phyloP scores from a whole-genome alignment of 2,113 vertebrate genomes.

The Apeltes quadracus region DNA sequence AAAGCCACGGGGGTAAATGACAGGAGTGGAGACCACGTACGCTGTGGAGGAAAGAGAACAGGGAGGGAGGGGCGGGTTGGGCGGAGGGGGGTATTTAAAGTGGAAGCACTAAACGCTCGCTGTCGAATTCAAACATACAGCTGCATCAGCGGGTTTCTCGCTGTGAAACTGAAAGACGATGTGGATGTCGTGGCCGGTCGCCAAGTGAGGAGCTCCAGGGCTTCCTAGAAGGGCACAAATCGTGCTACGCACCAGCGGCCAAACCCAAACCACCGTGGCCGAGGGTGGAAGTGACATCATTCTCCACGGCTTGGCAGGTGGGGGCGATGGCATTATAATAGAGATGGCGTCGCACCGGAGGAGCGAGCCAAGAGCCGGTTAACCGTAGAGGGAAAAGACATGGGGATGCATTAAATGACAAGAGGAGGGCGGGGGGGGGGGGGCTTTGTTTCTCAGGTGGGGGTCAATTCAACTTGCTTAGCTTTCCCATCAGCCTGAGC shows the following conservation, averaged over 20 bases:
- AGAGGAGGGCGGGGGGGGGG: constrained; percentile 40
- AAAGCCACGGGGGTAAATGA: constrained; percentile 59
- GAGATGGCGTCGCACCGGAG: constrained; percentile 61
- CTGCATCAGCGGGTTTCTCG: constrained; percentile 37
- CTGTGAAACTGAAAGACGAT: constrained; percentile 46
- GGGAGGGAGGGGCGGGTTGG: background rate
- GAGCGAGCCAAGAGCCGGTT: constrained; percentile 66
- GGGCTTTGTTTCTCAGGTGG: constrained; percentile 55
- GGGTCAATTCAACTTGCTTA: constrained; percentile 23
- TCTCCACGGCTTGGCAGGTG: constrained; percentile 73
- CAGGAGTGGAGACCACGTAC: constrained; percentile 30
- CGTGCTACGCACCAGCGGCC: constrained; percentile 76
- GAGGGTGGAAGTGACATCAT: constrained; percentile 85
- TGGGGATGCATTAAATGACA: constrained; percentile 55
- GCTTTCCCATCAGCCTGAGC: background rate
- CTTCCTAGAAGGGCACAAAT: constrained; percentile 76
- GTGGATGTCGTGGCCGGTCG: constrained; percentile 54
- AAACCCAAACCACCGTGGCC: constrained; percentile 80
- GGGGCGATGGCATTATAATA: constrained; percentile 77
- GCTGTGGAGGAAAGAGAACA: constrained; percentile 29
- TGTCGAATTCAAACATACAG: constrained; percentile 42
- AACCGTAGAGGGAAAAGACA: constrained; percentile 64
- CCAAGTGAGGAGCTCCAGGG: constrained; percentile 69
- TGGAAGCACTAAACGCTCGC: constrained; percentile 38
- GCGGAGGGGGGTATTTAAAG: constrained; percentile 15